A percentile compares a stretch with the other conserved stretches of the same genome.
Evolutionary conservation across 2,888 invertebrate genomes (phyloP).

Genomic region (Antheraea yamamai): DNA sequence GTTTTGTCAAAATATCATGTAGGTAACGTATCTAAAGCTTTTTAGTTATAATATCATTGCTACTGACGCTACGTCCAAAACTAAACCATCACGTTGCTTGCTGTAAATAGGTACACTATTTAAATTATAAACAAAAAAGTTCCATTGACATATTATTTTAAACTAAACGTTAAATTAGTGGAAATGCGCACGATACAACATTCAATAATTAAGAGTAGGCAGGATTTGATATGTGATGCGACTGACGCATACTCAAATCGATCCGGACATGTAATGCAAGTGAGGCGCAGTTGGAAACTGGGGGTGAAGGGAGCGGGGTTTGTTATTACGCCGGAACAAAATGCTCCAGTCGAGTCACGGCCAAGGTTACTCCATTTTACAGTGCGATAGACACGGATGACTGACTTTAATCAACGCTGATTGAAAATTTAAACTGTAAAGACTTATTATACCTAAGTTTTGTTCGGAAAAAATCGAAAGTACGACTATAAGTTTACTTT

Average conservation of each 20-base stretch:
- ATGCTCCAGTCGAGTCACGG: conserved; percentile 55
- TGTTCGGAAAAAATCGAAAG: background rate
- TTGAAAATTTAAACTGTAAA: conserved; percentile 31
- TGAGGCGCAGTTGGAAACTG: conserved; percentile 41
- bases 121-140: background rate
- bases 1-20: too few species aligned
- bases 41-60: too few species aligned
- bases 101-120: background rate
- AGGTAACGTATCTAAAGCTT: too few species aligned
- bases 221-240: conserved; percentile 3
- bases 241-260: conserved; percentile 45
- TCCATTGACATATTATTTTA: background rate
- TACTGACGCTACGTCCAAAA: too few species aligned
- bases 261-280: conserved; percentile 42
- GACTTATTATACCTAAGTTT: background rate
- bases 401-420: conserved; percentile 47
- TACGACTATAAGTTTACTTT: background rate
- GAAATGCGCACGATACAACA: background rate
- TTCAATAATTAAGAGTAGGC: background rate
- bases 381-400: conserved; percentile 51
- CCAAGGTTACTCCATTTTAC: conserved; percentile 66
- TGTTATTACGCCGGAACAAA: conserved; percentile 50
- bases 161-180: background rate
- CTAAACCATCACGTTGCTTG: too few species aligned
- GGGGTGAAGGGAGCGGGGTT: conserved; percentile 41